Percentiles rank a stretch among this genome's conserved stretches.
phyloP scores from a whole-genome alignment of 1,140 invertebrate species.

The Drosophila obscura region DNA sequence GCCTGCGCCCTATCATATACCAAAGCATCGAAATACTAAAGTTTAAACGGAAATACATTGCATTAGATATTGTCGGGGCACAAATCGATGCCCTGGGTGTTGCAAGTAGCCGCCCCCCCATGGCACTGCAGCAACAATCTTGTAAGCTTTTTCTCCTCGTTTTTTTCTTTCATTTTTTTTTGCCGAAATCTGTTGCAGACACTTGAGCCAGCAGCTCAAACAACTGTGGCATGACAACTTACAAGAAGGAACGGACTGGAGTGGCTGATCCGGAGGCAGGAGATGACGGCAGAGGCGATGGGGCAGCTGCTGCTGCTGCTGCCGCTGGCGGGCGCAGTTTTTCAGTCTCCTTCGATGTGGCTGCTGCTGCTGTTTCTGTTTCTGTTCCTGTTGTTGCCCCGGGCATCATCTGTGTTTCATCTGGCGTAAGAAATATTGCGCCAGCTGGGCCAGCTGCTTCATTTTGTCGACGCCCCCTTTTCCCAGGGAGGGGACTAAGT shows the following conservation, averaged over 20 bases:
- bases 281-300: slow-evolving; percentile 4
- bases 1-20: slow-evolving; percentile 4
- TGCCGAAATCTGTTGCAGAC: slow-evolving; percentile 74
- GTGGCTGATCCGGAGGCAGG: neutral
- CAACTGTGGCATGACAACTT: slow-evolving; percentile 77
- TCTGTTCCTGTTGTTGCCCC: slow-evolving; percentile 24
- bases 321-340: slow-evolving; percentile 70
- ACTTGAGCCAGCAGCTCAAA: slow-evolving; percentile 76
- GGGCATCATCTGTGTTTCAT: slow-evolving; percentile 78
- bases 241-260: slow-evolving; percentile 47
- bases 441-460: slow-evolving; percentile 77
- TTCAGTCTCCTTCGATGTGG: slow-evolving; percentile 39
- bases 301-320: slow-evolving; percentile 73
- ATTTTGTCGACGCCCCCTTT: slow-evolving; percentile 57
- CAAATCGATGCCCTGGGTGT: slow-evolving; percentile 31
- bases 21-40: neutral
- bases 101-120: slow-evolving; percentile 47
- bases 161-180: slow-evolving; percentile 1
- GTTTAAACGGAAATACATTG: no score
- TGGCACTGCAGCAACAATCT: slow-evolving; percentile 47
- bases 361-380: slow-evolving; percentile 13
- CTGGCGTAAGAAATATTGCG: slow-evolving; percentile 80
- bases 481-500: neutral
- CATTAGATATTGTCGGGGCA: neutral
- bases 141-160: slow-evolving; percentile 14